phyloP scores from a whole-genome alignment of 2,113 vertebrate species.

The Pygoscelis antarcticus region DNA sequence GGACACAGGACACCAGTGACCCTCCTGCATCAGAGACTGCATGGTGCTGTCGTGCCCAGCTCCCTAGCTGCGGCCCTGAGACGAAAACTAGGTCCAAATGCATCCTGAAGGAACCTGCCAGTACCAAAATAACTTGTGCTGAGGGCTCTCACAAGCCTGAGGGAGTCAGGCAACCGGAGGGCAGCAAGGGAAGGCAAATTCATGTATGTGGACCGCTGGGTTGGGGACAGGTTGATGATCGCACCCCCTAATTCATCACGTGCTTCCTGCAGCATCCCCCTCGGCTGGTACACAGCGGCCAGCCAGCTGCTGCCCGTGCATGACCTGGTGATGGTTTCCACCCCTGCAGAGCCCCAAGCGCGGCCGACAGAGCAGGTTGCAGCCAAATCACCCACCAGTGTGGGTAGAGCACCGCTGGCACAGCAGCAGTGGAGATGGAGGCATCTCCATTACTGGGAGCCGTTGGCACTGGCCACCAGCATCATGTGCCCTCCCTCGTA shows the following conservation, averaged over 20 bases:
- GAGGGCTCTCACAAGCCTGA: not conserved
- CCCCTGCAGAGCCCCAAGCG: not conserved
- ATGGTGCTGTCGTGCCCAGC: not conserved
- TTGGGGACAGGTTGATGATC: not conserved
- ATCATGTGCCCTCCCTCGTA: rapidly evolving
- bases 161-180: not conserved
- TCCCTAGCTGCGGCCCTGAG: not conserved
- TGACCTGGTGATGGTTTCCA: not conserved
- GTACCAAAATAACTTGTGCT: not conserved
- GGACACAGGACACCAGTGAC: not conserved
- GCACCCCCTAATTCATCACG: not conserved
- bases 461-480: not conserved
- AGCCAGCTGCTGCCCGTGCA: not conserved
- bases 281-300: not conserved
- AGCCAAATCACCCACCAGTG: not conserved
- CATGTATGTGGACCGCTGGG: not conserved
- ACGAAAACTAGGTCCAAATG: not conserved
- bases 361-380: rapidly evolving
- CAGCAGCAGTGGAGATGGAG: not conserved
- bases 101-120: not conserved
- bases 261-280: not conserved
- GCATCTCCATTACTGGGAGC: not conserved
- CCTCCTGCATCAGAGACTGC: not conserved
- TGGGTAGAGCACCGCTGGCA: rapidly evolving
- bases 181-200: not conserved